Evolutionary conservation across 2,888 invertebrate species (phyloP), one percentile per base, ranked within the genome.

Genomic region (Enchytraeus crypticus): DNA sequence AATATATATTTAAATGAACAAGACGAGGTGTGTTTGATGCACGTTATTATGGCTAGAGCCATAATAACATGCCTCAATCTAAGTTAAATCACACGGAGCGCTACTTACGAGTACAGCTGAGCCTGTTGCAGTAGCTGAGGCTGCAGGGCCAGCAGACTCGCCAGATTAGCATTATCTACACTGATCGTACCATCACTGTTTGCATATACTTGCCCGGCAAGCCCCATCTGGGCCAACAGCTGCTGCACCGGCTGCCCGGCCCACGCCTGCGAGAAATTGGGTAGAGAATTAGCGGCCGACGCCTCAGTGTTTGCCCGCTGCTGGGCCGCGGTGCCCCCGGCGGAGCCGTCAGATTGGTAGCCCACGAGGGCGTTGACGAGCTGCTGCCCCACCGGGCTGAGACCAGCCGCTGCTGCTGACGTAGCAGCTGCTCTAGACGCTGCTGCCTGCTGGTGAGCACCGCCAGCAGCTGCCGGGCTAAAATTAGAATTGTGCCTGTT

Each of bases 221-320:
- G 46, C 5, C 60, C 60, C 60, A 60, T 60, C 47, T 53, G 53
- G 45, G 60, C 60, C 27, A 60, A 34, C 27, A 60, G 34, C 60
- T 60, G 60, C 26, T 60, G 60, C 27, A 60, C 29, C 32, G 60
- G 53, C 45, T 55, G 60, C 21, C 53, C 53, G 8, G 51, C 34
- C 60, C 60, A 60, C 5, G 54, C 32, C 32, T 53, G 53, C 54
- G 38, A 34, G 43, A 60, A 54, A 11, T 32, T 58, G 43, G 58
- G 51, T 11, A 32, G 45, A 5, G 21, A 8, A 14, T 26, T 8
- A 8, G 38, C 18, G 11, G 38, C 38, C 18, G 38, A 8, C 38
- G 38, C 38, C 38, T 8, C 38, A 38, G 38, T 11, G 8, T 8
- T 11, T 38, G 38, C 8, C 38, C 38, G 38, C 38, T 38, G 38